A percentile compares a stretch with the other conserved stretches of the same genome.
Evolutionary conservation across 2,797 vertebrate genomes (phyloP).

Genomic region (Myotis pilosus): DNA sequence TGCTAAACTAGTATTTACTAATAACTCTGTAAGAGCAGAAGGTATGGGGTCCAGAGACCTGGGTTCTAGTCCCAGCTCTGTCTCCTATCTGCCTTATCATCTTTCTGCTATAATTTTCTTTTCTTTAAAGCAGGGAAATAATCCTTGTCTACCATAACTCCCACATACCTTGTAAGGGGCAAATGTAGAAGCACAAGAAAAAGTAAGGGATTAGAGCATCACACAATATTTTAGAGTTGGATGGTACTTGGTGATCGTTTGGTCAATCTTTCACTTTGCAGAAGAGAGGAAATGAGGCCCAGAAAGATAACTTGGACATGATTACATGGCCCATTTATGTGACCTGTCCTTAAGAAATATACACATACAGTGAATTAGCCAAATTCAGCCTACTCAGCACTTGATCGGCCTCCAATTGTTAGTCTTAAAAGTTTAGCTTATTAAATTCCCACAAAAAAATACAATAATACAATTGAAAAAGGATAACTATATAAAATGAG

Average conservation of each 20-base stretch:
- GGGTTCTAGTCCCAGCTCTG: background rate
- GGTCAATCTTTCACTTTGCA: background rate
- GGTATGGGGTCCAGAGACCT: background rate
- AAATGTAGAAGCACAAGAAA: background rate
- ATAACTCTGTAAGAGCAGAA: background rate
- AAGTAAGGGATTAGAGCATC: background rate
- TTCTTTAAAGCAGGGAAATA: background rate
- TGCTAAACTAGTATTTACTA: background rate
- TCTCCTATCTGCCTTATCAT: background rate
- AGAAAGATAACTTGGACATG: background rate
- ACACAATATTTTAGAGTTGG: background rate
- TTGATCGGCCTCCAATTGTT: background rate
- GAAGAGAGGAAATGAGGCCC: background rate
- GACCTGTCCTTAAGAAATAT: background rate
- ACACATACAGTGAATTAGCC: background rate
- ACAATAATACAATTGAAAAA: background rate
- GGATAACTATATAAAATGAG: background rate
- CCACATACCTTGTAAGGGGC: background rate
- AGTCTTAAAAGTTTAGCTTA: slow-evolving; percentile 3
- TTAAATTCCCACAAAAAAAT: background rate
- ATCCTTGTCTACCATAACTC: background rate
- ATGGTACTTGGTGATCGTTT: background rate
- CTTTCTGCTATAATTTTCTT: background rate
- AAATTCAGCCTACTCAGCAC: background rate
- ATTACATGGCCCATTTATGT: background rate